Evolutionary conservation across 2,888 invertebrate species (phyloP).

Genomic region (Latrodectus hesperus): DNA sequence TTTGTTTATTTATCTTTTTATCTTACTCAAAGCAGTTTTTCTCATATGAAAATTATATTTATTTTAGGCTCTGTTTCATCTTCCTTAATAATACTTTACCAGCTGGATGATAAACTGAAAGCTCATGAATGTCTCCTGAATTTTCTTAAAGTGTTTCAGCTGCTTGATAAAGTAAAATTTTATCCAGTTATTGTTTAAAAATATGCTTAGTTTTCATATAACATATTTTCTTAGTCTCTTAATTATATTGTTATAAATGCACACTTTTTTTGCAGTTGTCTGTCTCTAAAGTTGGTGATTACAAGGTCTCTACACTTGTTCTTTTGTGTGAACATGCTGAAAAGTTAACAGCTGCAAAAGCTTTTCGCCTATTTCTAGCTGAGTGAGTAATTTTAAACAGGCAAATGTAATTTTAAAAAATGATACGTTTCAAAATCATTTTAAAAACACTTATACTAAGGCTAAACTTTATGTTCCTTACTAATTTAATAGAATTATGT

Average conservation of each 20-base stretch:
- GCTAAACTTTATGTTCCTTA: too few relatives aligned
- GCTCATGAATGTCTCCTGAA: constrained; percentile 85
- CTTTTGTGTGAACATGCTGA: constrained; percentile 85
- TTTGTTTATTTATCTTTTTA: too few relatives aligned
- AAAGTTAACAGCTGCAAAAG: constrained; percentile 84
- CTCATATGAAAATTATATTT: neutral
- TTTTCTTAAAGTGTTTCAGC: constrained; percentile 78
- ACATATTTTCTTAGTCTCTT: neutral
- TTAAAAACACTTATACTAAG: too few relatives aligned
- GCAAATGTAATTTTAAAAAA: neutral
- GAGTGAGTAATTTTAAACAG: constrained; percentile 76
- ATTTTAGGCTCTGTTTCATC: constrained; percentile 78
- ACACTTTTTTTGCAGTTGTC: constrained; percentile 74
- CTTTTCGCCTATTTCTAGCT: constrained; percentile 81
- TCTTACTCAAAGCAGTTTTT: too few relatives aligned
- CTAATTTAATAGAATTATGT: too few relatives aligned
- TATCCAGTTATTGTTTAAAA: neutral
- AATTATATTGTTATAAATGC: neutral
- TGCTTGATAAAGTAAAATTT: constrained; percentile 74
- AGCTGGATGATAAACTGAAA: constrained; percentile 89
- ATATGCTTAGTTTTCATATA: neutral
- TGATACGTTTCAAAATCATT: neutral
- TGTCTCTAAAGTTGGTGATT: constrained; percentile 76
- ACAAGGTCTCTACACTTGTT: constrained; percentile 78
- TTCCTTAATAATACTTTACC: constrained; percentile 88